Evolutionary conservation across 2,113 vertebrate species (phyloP).

Genomic region (Rafetus swinhoei): DNA sequence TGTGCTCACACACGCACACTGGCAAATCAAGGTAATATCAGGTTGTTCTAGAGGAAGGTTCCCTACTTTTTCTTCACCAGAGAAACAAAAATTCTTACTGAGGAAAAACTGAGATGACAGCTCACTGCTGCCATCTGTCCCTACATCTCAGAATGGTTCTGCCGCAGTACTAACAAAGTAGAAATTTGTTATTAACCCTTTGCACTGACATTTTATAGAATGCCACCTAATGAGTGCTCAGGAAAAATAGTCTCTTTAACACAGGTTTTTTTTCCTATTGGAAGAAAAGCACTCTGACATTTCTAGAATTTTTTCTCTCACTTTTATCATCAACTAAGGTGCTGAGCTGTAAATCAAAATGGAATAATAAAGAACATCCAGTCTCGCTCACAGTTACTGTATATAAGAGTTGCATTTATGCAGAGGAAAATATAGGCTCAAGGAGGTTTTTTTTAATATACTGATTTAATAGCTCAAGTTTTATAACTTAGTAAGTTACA

Average conservation of each 20-base stretch:
- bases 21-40: conserved; percentile 20
- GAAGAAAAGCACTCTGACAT: neutral
- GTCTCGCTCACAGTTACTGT: neutral
- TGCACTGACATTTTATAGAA: neutral
- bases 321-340: neutral
- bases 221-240: neutral
- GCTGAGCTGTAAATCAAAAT: neutral
- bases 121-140: conserved; percentile 76
- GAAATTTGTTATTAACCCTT: neutral
- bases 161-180: neutral
- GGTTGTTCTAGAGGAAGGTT: neutral
- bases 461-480: neutral
- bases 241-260: neutral
- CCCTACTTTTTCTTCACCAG: neutral
- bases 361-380: neutral
- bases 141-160: conserved; percentile 34
- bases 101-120: neutral
- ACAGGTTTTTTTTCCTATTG: rapidly evolving
- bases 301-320: neutral
- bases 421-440: neutral
- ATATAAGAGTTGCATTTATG: rapidly evolving
- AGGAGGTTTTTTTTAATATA: neutral
- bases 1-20: neutral
- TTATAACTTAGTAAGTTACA: neutral
- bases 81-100: neutral